phyloP scores from a whole-genome alignment of 2,113 vertebrate species.

The Catharus fuscescens region DNA sequence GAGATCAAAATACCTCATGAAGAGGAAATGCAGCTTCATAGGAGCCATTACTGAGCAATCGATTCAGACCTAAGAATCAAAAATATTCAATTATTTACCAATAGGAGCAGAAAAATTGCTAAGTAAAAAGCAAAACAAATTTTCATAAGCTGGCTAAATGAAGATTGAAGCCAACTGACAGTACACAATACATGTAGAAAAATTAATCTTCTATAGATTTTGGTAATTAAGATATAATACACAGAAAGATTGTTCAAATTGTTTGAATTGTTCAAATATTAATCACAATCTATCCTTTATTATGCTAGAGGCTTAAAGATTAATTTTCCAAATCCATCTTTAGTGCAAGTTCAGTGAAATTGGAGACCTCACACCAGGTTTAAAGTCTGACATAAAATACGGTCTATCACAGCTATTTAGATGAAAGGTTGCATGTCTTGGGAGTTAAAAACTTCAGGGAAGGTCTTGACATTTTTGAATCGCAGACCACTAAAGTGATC shows the following conservation, averaged over 20 bases:
- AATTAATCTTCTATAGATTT: not conserved
- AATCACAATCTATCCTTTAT: not conserved
- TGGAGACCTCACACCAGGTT: not conserved
- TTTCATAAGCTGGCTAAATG: not conserved
- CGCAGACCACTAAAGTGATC: not conserved
- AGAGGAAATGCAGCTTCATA: constrained; percentile 95
- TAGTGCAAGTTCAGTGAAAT: not conserved
- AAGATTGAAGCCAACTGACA: not conserved
- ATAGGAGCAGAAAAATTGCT: not conserved
- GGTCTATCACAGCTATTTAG: not conserved
- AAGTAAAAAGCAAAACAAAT: not conserved
- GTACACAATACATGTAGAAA: not conserved
- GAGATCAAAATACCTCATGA: constrained; percentile 85
- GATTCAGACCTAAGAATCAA: constrained; percentile 85
- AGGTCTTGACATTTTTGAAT: not conserved
- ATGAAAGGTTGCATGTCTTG: not conserved
- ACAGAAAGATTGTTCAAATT: not conserved
- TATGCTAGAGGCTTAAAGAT: not conserved
- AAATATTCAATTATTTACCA: constrained; percentile 43
- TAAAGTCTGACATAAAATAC: not conserved
- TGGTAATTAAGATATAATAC: not conserved
- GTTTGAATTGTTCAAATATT: not conserved
- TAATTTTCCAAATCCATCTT: not conserved
- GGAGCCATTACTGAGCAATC: constrained; percentile 92
- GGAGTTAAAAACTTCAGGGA: not conserved